Evolutionary conservation across 2,113 vertebrate species (phyloP), one percentile per base, ranked within the genome.

Genomic region (Ameiurus melas): DNA sequence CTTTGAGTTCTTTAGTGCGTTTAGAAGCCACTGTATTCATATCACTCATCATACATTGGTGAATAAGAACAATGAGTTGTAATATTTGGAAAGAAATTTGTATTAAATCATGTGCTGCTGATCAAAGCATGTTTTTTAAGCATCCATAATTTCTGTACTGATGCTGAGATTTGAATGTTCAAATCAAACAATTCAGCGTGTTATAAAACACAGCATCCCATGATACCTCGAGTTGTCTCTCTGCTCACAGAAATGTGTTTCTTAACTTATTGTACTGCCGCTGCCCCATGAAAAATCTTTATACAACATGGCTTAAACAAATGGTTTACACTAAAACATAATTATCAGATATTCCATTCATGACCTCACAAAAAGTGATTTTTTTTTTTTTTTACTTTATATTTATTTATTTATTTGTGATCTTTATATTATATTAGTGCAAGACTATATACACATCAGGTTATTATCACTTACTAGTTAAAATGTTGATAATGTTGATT

Each of bases 21-120:
- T 70, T 60, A 19, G 64, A 20, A 30, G 16, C 5, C 57, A 79
- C 62, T 43, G 25, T 39, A 20, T 70, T 33, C 0, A 36, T 39
- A 71, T 30, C 17, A n/a, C 70, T 60, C 17, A 22, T 27, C 20
- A 39, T n/a, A 77, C 43, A 60, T 60, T 60, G 33, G 43, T 73
- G 80, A 79, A 75, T 79, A 25, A 77, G 20, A 60, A 62, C 20
- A 83, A 39, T 27, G 71, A 81, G 36, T 86, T 71, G 68, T 80
- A 51, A 39, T 20, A 73, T 84, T 81, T 81, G 66, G 78, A 84
- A 70, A 70, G 55, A 62, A 12, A n/a, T 77, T 19, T 43, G 33
- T 43, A 75, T 84, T 66, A 12, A 36, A 19, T 75, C 19, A 75
- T 58, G 33, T 64, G 70, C 83, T 64, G 17, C 71, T 51, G 70